A percentile compares a stretch with the other conserved stretches of the same genome.
phyloP scores from a whole-genome alignment of 1,140 invertebrate species.

The Mya arenaria region DNA sequence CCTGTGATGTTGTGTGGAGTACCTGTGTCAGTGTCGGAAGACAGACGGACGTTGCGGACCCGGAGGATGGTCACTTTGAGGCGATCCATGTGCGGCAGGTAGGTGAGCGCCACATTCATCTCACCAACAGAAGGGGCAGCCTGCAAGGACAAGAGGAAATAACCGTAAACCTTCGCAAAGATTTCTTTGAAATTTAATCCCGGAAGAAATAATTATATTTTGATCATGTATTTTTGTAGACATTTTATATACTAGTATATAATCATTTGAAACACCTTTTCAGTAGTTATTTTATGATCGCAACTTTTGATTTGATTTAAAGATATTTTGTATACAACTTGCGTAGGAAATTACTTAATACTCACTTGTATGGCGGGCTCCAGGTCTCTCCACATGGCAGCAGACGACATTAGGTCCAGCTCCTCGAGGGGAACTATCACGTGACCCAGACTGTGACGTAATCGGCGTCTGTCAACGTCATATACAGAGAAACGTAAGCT shows the following conservation, averaged over 20 bases:
- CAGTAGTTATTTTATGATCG: too few relatives aligned
- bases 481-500: constrained; percentile 77
- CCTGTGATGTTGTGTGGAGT: too few relatives aligned
- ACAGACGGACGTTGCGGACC: constrained; percentile 69
- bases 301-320: too few relatives aligned
- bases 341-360: too few relatives aligned
- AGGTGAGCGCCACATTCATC: constrained; percentile 72
- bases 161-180: too few relatives aligned
- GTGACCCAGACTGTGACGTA: constrained; percentile 79
- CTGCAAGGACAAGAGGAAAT: constrained; percentile 59
- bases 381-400: constrained; percentile 71
- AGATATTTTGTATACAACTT: too few relatives aligned
- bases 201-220: too few relatives aligned
- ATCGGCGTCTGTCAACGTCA: constrained; percentile 77
- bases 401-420: constrained; percentile 70
- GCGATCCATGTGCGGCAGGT: constrained; percentile 74
- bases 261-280: too few relatives aligned
- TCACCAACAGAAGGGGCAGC: constrained; percentile 71
- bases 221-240: not conserved
- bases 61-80: constrained; percentile 75
- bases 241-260: too few relatives aligned
- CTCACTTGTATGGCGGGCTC: constrained; percentile 71
- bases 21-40: constrained; percentile 20
- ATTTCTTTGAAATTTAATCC: too few relatives aligned
- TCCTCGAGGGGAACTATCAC: constrained; percentile 71